Conservation (phyloP, 1,140 invertebrate genomes). For the Bombus vancouverensis region DNA sequence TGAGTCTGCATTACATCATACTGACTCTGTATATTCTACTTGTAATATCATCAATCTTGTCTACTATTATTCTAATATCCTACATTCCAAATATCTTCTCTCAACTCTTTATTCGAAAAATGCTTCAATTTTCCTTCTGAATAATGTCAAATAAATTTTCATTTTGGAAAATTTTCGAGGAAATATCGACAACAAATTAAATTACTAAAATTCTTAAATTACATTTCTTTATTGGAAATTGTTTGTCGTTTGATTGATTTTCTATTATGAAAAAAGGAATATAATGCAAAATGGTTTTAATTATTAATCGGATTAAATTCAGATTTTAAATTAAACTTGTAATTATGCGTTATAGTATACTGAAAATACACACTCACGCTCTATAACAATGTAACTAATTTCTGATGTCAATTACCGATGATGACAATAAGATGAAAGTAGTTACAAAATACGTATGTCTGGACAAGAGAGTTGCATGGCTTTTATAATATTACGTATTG, state of each 20-base stretch:
- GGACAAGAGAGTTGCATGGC: too few species aligned
- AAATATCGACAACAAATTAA: neutral
- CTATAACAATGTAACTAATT: neutral
- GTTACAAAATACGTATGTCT: too few species aligned
- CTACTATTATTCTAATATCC: conserved; percentile 10
- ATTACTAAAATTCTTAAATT: neutral
- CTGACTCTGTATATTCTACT: conserved; percentile 6
- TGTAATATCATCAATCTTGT: conserved; percentile 19
- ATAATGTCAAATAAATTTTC: neutral
- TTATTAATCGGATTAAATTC: neutral
- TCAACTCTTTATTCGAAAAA: neutral
- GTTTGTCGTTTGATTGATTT: neutral
- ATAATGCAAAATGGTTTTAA: too few species aligned
- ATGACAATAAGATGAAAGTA: neutral
- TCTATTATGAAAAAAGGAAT: neutral
- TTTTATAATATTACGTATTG: too few species aligned
- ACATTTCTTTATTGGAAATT: neutral
- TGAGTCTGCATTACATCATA: conserved; percentile 66
- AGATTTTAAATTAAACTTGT: neutral
- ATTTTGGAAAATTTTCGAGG: neutral
- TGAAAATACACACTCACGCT: neutral
- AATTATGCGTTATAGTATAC: too few species aligned
- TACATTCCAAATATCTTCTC: conserved; percentile 9
- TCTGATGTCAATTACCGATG: neutral
- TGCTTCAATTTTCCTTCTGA: neutral